Conservation (phyloP, 2,888 invertebrate species). For the Rhodophaea formosa region DNA sequence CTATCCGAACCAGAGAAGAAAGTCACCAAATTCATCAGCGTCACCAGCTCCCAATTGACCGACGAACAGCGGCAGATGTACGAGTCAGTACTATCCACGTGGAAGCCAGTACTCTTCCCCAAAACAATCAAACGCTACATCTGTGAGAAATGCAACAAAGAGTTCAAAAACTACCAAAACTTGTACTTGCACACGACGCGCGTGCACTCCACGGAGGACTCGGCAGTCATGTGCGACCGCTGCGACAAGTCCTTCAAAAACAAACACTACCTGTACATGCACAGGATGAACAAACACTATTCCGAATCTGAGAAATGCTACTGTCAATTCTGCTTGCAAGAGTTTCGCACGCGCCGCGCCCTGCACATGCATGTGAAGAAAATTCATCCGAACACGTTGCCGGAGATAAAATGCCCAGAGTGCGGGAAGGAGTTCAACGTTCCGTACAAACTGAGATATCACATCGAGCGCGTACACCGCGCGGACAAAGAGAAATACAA, state of each 20-base stretch:
- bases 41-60: conserved; percentile 57
- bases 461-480: conserved; percentile 59
- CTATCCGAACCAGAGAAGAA: conserved; percentile 11
- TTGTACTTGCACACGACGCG: conserved; percentile 67
- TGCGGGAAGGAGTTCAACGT: conserved; percentile 67
- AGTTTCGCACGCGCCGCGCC: conserved; percentile 64
- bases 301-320: conserved; percentile 68
- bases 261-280: conserved; percentile 75
- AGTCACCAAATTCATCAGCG: conserved; percentile 63
- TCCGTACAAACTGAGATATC: conserved; percentile 67
- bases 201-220: conserved; percentile 69
- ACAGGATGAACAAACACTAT: conserved; percentile 75
- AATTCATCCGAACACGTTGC: conserved; percentile 63
- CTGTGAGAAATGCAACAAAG: conserved; percentile 67
- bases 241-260: conserved; percentile 74
- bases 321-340: conserved; percentile 70
- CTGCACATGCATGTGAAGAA: conserved; percentile 68
- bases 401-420: conserved; percentile 66
- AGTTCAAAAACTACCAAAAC: conserved; percentile 73
- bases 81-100: conserved; percentile 65
- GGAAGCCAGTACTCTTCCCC: conserved; percentile 67
- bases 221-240: conserved; percentile 64
- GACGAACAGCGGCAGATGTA: conserved; percentile 73
- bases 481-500: conserved; percentile 60
- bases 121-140: conserved; percentile 62